phyloP scores from a whole-genome alignment of 92 coral and sea anemone species.

The Metridium senile region DNA sequence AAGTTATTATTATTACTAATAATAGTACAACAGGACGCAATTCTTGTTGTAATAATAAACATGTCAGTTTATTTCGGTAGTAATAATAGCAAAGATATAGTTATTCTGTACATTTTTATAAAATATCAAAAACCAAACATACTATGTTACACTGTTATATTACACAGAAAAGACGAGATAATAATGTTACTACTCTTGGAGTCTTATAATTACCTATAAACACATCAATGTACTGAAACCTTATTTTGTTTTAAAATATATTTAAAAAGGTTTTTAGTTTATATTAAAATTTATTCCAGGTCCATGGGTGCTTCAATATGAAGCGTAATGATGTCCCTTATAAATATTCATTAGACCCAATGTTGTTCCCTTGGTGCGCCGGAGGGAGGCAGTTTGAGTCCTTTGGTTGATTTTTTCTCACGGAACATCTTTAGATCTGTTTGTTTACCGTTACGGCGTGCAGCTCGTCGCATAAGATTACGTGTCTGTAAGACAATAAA shows the following conservation, averaged over 20 bases:
- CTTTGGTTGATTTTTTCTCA: constrained; percentile 39
- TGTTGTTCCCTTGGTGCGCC: constrained; percentile 30
- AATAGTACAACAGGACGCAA: too few species aligned
- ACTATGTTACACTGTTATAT: neutral
- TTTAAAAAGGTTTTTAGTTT: neutral
- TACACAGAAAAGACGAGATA: neutral
- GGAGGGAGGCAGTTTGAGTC: constrained; percentile 28
- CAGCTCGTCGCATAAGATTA: constrained; percentile 23
- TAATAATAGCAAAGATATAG: constrained; percentile 16
- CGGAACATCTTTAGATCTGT: constrained; percentile 32
- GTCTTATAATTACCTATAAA: neutral
- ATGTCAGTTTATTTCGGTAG: constrained; percentile 9
- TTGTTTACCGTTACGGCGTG: constrained; percentile 29
- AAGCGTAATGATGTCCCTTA: constrained; percentile 32
- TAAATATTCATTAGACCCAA: constrained; percentile 36
- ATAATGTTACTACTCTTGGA: too few species aligned
- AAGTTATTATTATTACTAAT: too few species aligned
- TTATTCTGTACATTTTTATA: constrained; percentile 23
- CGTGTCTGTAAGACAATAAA: neutral
- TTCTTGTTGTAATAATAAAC: too few species aligned
- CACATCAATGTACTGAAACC: neutral
- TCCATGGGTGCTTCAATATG: constrained; percentile 37
- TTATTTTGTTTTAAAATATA: neutral
- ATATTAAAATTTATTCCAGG: constrained; percentile 10
- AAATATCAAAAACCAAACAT: constrained; percentile 10